Conservation (phyloP, 2,797 vertebrate species). For the Eurystomus glaucurus region DNA sequence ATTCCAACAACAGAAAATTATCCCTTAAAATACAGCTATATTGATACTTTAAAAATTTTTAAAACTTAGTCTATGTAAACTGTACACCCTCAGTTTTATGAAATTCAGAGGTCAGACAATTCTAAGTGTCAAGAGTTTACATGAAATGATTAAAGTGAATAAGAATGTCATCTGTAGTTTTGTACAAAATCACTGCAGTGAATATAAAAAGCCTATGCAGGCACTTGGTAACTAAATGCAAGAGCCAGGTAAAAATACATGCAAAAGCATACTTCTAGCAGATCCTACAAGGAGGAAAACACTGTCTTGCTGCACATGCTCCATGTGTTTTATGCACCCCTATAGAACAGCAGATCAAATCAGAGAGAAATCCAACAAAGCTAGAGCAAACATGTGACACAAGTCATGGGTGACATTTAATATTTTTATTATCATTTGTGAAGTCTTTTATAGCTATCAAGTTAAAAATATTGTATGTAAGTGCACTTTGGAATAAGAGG, state of each 20-base stretch:
- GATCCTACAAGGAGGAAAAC: not conserved
- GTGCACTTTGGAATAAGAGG: not conserved
- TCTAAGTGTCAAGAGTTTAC: not conserved
- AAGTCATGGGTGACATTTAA: not conserved
- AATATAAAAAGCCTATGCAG: not conserved
- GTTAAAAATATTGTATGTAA: not conserved
- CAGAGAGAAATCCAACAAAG: not conserved
- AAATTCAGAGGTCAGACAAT: not conserved
- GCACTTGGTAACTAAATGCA: not conserved
- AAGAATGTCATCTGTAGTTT: not conserved
- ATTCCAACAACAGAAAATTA: not conserved
- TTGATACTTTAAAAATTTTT: not conserved
- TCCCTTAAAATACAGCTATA: not conserved
- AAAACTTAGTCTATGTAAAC: not conserved
- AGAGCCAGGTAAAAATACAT: not conserved
- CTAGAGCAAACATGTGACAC: not conserved
- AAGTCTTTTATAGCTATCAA: not conserved
- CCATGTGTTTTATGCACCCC: not conserved
- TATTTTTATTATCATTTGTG: not conserved
- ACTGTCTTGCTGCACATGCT: not conserved
- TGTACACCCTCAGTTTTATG: not conserved
- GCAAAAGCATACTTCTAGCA: not conserved
- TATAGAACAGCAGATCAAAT: not conserved
- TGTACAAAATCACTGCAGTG: not conserved
- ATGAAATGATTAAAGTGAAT: rapidly evolving